Base-by-base conservation (phyloP, 2,888 invertebrate genomes). In the Drosophila prolongata region DNA sequence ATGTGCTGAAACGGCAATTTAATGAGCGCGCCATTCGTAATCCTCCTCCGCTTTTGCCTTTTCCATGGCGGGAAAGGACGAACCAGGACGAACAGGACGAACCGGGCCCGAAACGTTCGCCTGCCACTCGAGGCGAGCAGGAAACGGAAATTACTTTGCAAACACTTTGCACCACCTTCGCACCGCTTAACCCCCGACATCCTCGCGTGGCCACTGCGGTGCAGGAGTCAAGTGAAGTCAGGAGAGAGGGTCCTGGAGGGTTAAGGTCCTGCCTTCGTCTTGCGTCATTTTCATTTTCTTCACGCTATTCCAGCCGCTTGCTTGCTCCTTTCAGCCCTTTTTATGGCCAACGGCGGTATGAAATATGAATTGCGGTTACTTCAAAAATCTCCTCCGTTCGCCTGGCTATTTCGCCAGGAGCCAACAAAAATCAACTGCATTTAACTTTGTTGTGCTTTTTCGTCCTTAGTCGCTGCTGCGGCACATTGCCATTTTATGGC, bases 141-240 rank as follows among this genome's bases (percentile, higher is more conserved):
- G 87, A 86, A 86, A 79, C 87, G 86, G 86, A 86, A 86, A 87
- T 87, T 87, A 83, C 86, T 85, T 86, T 77, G 86, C 86, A 87
- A 86, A 87, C 86, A 86, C 86, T 86, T 86, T 84, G 76, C 79
- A 73, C 72, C 79, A 76, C 69, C 79, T 75, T 67, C 55, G 30
- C 40, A 13, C 46, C 24, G 49, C 65, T 56, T 50, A 65, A 68
- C 65, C 68, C 54, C 40, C 68, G 55, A 53, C 43, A 49, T 72
- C 55, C 49, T 35, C 35, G 49, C 49, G 49, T 35, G 49, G 49
- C 49, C 13, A 49, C 34, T 35, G 50, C 65, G 68, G 47, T 77
- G 47, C 43, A 47, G 77, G 68, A 80, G 84, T 85, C 84, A 87
- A 85, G 79, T 78, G 76, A 75, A 82, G 83, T 79, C 69, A 68